phyloP scores from a whole-genome alignment of 2,888 invertebrate genomes.

The Ichneumon xanthorius region DNA sequence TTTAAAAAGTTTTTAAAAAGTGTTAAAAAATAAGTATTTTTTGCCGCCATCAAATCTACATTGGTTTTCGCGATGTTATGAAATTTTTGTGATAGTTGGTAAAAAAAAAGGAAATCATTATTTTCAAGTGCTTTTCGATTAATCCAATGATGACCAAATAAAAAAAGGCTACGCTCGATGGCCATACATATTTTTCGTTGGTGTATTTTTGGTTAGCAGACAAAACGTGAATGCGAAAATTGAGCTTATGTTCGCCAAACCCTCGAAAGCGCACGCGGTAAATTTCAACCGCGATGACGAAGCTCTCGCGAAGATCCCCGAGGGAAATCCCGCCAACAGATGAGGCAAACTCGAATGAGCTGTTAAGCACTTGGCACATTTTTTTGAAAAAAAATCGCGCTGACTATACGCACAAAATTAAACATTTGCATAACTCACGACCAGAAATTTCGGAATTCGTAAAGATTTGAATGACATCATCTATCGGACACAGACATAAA shows the following conservation, averaged over 20 bases:
- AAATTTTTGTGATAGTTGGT: not conserved
- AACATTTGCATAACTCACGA: not conserved
- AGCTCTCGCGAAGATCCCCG: not conserved
- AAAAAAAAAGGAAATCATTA: not conserved
- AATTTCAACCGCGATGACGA: conserved; percentile 10
- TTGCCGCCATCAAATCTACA: not conserved
- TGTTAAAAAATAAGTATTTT: not conserved
- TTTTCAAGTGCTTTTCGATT: not conserved
- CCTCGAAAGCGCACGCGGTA: not conserved
- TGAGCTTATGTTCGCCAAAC: not conserved
- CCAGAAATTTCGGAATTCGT: not conserved
- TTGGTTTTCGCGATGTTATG: not conserved
- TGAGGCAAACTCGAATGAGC: not conserved
- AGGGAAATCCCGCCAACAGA: conserved; percentile 14
- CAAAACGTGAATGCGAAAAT: not conserved
- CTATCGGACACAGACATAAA: not conserved
- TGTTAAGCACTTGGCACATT: not conserved
- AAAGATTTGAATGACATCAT: not conserved
- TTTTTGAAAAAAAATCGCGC: not conserved
- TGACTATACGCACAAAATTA: not conserved
- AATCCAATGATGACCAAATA: not conserved
- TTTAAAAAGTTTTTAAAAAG: not conserved
- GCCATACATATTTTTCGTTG: not conserved
- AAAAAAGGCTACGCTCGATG: not conserved
- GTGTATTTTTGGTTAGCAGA: not conserved